Evolutionary conservation across 2,113 vertebrate species (phyloP).

Genomic region (Azemiops feae): DNA sequence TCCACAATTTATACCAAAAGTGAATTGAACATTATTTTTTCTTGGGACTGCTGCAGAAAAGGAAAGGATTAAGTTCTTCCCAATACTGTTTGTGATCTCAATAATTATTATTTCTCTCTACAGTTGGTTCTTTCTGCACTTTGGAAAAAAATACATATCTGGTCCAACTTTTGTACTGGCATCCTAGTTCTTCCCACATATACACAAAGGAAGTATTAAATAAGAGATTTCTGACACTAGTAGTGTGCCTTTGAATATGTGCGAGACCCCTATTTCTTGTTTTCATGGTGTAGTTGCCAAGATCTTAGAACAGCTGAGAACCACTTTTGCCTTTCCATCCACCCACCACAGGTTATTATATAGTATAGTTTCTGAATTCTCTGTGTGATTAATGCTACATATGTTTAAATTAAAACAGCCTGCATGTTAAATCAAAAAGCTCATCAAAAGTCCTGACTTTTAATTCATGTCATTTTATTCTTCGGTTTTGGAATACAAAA

Average conservation of each 20-base stretch:
- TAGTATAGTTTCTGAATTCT: not conserved
- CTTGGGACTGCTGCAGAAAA: not conserved
- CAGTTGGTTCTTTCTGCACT: not conserved
- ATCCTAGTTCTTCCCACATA: not conserved
- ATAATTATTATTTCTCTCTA: not conserved
- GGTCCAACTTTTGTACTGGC: not conserved
- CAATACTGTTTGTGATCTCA: not conserved
- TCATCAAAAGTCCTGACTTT: constrained; percentile 8
- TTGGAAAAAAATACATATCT: not conserved
- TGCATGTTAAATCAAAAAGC: constrained; percentile 24
- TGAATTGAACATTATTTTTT: not conserved
- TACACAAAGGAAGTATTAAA: not conserved
- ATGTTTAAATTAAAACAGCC: not conserved
- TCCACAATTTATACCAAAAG: not conserved
- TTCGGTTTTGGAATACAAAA: constrained; percentile 26
- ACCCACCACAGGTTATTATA: not conserved
- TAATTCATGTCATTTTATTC: not conserved
- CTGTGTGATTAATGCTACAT: not conserved
- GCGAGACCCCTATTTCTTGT: not conserved
- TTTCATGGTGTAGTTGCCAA: accelerated
- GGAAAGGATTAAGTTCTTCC: not conserved
- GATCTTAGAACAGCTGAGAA: not conserved
- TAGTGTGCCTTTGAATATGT: not conserved
- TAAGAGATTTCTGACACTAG: not conserved
- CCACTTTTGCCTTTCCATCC: not conserved